phyloP scores from a whole-genome alignment of 53 echinoderm and acorn worm species.

The Hippasteria phrygiana region DNA sequence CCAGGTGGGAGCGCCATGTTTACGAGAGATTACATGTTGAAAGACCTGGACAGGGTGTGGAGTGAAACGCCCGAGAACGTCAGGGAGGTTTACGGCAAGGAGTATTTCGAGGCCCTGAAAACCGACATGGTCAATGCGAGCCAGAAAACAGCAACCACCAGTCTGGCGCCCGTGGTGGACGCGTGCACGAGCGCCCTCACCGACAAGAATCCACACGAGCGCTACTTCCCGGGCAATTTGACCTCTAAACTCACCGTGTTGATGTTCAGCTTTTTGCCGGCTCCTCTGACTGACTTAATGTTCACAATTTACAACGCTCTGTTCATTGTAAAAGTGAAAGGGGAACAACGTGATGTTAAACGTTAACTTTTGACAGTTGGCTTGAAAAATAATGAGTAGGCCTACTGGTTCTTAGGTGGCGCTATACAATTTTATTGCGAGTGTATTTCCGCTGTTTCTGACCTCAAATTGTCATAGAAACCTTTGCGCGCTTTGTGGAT shows the following conservation, averaged over 20 bases:
- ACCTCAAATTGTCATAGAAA: no score
- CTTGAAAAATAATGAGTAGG: no score
- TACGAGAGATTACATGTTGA: slow-evolving; percentile 41
- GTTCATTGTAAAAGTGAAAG: not conserved
- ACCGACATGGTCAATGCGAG: not conserved
- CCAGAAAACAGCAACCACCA: slow-evolving; percentile 3
- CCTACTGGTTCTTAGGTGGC: no score
- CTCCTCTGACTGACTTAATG: slow-evolving; percentile 21
- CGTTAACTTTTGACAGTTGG: no score
- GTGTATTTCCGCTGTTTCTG: not conserved
- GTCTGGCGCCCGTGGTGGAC: slow-evolving; percentile 41
- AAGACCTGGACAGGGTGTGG: slow-evolving; percentile 49
- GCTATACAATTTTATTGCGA: no score
- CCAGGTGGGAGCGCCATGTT: slow-evolving; percentile 70
- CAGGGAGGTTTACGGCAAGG: slow-evolving; percentile 37
- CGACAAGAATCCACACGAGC: slow-evolving; percentile 41
- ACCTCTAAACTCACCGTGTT: slow-evolving; percentile 29
- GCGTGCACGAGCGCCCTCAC: slow-evolving; percentile 61
- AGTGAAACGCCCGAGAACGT: slow-evolving; percentile 30
- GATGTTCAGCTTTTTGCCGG: slow-evolving; percentile 31
- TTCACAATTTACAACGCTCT: not conserved
- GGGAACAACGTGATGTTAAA: not conserved
- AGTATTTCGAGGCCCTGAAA: slow-evolving; percentile 23
- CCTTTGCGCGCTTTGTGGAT: no score
- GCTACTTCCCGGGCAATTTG: slow-evolving; percentile 62